Percentiles rank a stretch among this genome's conserved stretches.
phyloP scores from a whole-genome alignment of 2,113 vertebrate genomes.

The Dromiciops gliroides region DNA sequence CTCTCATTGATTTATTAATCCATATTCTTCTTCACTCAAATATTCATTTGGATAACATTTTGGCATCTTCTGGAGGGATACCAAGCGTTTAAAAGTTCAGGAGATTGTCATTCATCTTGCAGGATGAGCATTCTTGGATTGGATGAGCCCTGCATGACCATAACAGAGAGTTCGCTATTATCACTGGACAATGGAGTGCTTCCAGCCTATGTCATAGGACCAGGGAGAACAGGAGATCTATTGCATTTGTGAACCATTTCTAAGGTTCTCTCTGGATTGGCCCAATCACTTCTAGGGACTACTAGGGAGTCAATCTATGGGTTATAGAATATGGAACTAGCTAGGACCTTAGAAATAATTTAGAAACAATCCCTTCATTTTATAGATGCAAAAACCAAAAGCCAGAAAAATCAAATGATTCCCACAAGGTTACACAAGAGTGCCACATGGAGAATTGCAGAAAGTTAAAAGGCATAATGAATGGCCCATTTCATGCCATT shows the following conservation, averaged over 20 bases:
- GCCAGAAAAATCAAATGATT: background rate
- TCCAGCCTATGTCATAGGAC: background rate
- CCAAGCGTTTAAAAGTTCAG: background rate
- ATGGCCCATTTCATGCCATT: background rate
- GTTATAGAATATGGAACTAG: background rate
- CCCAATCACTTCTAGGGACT: background rate
- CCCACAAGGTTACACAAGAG: background rate
- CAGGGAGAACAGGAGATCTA: background rate
- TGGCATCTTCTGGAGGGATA: background rate
- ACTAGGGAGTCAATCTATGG: background rate
- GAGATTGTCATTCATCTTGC: background rate
- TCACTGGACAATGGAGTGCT: background rate
- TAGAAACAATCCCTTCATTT: background rate
- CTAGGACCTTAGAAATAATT: background rate
- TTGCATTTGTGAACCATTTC: background rate
- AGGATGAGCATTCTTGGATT: background rate
- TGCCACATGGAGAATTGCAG: background rate
- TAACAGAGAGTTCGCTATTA: background rate
- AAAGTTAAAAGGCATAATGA: slow-evolving; percentile 4
- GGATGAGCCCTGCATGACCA: background rate
- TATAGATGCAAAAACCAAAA: background rate
- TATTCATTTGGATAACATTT: background rate
- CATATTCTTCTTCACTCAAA: background rate
- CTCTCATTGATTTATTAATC: background rate
- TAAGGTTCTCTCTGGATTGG: background rate